Conservation (phyloP, 2,113 vertebrate species). For the human region GRCh38 chr12:3809001-3809500, state of each 20-base stretch:
- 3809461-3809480: not conserved
- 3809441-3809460: not conserved
- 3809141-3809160: not conserved
- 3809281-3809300: not conserved
- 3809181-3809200: not conserved
- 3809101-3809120: conserved; percentile 6
- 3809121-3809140: not conserved
- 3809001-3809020: not conserved
- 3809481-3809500: not conserved
- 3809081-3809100: not conserved
- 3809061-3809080: conserved; percentile 19
- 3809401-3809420: not conserved
- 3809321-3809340: not conserved
- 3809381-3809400: not conserved
- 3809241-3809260: not conserved
- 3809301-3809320: not conserved
- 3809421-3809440: not conserved
- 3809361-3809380: not conserved
- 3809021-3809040: conserved; percentile 54
- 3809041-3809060: conserved; percentile 20
- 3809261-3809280: conserved; percentile 8
- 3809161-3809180: not conserved
- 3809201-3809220: not conserved
- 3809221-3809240: not conserved
- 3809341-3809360: conserved; percentile 13